These are phyloP conservation scores for Neoascia interrupta DNA, from an alignment of 2,888 invertebrate species.

Conservation along the genomic window DNA sequence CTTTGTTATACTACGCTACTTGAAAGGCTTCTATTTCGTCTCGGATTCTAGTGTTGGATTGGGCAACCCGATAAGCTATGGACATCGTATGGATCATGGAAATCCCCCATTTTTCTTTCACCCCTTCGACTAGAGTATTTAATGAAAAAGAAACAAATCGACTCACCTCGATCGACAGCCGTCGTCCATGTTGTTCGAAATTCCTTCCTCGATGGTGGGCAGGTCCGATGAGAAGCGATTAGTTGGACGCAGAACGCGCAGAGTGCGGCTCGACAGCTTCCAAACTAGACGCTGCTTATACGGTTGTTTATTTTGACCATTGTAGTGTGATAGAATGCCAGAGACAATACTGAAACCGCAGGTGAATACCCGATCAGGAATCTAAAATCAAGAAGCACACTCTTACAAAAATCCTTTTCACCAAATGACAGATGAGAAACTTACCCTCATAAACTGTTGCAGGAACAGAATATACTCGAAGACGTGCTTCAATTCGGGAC, in stretches of 20 bases:
- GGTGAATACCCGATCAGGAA: conserved; percentile 84
- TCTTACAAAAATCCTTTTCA: neutral
- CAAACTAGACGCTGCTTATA: conserved; percentile 88
- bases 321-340: conserved; percentile 85
- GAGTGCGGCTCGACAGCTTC: conserved; percentile 87
- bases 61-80: too few relatives aligned
- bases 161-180: conserved; percentile 78
- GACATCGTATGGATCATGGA: too few relatives aligned
- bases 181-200: conserved; percentile 77
- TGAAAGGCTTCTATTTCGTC: too few relatives aligned
- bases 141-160: conserved; percentile 10
- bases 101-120: too few relatives aligned
- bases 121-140: too few relatives aligned
- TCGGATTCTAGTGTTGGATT: too few relatives aligned
- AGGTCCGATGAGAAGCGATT: conserved; percentile 86
- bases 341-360: conserved; percentile 83
- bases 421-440: conserved; percentile 70
- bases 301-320: conserved; percentile 84
- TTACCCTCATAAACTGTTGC: conserved; percentile 86
- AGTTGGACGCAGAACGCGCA: conserved; percentile 86
- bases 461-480: conserved; percentile 87
- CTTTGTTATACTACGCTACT: too few relatives aligned
- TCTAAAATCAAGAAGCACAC: conserved; percentile 80
- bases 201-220: conserved; percentile 88
- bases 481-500: conserved; percentile 83